Evolutionary conservation across 2,888 invertebrate species (phyloP).

Genomic region (Cepaea hortensis): DNA sequence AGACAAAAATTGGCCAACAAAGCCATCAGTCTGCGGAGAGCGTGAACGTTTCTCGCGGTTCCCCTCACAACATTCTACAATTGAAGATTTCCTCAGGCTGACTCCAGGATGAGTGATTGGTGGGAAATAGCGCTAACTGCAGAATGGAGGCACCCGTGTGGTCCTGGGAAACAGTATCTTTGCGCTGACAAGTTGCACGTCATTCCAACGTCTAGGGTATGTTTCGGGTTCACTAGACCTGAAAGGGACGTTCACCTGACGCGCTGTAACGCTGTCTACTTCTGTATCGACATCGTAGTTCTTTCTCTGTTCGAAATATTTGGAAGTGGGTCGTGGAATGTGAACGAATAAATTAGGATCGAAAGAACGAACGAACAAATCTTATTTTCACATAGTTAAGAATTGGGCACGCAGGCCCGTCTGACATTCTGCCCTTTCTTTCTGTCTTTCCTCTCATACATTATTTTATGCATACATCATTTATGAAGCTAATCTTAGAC

Average conservation of each 20-base stretch:
- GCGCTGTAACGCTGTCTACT: too few species aligned
- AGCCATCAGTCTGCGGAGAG: not conserved
- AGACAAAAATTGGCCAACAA: not conserved
- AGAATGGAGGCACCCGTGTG: not conserved
- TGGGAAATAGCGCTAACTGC: conserved; percentile 13
- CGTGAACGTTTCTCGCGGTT: not conserved
- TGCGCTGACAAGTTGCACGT: not conserved
- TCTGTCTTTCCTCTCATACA: too few species aligned
- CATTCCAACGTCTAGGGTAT: not conserved
- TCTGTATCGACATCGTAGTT: too few species aligned
- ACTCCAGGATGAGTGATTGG: not conserved
- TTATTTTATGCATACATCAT: too few species aligned
- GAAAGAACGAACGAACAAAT: too few species aligned
- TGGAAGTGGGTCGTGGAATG: too few species aligned
- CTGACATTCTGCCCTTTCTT: too few species aligned
- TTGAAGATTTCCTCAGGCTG: not conserved
- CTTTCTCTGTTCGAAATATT: too few species aligned
- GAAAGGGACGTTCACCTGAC: not conserved
- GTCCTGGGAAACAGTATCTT: conserved; percentile 21
- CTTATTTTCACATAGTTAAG: too few species aligned
- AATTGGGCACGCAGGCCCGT: too few species aligned
- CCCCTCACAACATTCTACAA: not conserved
- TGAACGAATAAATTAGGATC: too few species aligned
- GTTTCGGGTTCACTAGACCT: not conserved
- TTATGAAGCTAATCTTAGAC: too few species aligned